Evolutionary conservation across 2,888 invertebrate species (phyloP).

Genomic region (Pegoplata infirma): DNA sequence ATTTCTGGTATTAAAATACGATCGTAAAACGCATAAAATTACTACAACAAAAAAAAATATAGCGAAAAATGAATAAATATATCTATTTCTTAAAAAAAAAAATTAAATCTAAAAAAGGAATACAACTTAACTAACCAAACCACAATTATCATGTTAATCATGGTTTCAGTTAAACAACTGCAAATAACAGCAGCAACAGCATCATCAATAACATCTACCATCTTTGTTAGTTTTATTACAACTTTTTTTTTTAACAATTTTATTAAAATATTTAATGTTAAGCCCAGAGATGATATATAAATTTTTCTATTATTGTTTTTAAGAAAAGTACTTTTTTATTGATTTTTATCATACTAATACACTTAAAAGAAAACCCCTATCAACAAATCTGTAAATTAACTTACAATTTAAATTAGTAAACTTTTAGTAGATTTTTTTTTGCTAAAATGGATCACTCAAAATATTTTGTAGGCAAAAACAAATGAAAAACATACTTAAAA

Average conservation of each 20-base stretch:
- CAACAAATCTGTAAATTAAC: no score
- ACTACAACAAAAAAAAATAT: conserved; percentile 19
- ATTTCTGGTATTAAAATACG: conserved; percentile 56
- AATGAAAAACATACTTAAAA: no score
- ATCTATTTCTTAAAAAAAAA: not conserved
- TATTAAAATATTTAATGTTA: not conserved
- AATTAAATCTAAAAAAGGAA: conserved; percentile 48
- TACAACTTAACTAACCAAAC: conserved; percentile 47
- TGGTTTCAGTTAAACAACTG: no score
- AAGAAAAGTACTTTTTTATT: no score
- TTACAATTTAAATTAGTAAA: no score
- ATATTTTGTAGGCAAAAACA: no score
- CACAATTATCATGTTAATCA: conserved; percentile 37
- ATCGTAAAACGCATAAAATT: conserved; percentile 29
- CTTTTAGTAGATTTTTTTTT: no score
- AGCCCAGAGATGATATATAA: not conserved
- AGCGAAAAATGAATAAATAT: no score
- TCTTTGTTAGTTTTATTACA: not conserved
- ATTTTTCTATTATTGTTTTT: no score
- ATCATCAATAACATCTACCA: not conserved
- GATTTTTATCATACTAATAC: no score
- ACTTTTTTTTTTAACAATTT: not conserved
- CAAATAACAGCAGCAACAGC: not conserved
- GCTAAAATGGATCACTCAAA: no score
- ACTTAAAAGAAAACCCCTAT: no score